These are phyloP conservation scores for Axis porcinus DNA, from an alignment of 2,113 vertebrate species.

Conservation along the genomic window DNA sequence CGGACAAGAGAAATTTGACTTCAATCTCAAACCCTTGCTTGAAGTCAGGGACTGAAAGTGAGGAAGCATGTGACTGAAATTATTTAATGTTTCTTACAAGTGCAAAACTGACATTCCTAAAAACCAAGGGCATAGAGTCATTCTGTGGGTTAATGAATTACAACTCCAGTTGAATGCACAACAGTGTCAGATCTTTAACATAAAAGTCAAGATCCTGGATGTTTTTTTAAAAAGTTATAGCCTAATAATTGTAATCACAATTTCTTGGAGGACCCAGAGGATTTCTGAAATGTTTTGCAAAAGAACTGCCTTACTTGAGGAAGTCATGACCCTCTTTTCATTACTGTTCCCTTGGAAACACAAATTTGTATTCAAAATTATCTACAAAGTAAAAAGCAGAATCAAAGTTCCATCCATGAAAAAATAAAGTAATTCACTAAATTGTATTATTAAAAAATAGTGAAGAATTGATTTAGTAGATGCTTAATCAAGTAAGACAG, in stretches of 20 bases:
- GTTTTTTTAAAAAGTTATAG: background rate
- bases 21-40: background rate
- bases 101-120: background rate
- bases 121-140: background rate
- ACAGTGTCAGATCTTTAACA: conserved; percentile 11
- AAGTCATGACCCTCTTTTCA: conserved; percentile 11
- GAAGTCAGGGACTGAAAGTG: background rate
- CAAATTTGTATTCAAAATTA: conserved; percentile 15
- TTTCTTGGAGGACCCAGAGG: background rate
- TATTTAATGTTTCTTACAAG: background rate
- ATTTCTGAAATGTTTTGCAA: conserved; percentile 22
- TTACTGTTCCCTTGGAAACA: conserved; percentile 25
- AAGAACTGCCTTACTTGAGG: background rate
- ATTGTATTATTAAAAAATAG: background rate
- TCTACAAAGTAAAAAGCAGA: conserved; percentile 2
- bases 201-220: background rate
- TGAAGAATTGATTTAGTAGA: background rate
- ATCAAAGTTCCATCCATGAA: background rate
- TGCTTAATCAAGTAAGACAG: background rate
- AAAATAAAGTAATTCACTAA: conserved; percentile 13
- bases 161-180: conserved; percentile 20
- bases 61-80: background rate
- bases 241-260: conserved; percentile 24
- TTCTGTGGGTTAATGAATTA: conserved; percentile 47
- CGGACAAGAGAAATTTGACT: background rate